Evolutionary conservation across 2,113 vertebrate species (phyloP).

Genomic region (Passer domesticus): DNA sequence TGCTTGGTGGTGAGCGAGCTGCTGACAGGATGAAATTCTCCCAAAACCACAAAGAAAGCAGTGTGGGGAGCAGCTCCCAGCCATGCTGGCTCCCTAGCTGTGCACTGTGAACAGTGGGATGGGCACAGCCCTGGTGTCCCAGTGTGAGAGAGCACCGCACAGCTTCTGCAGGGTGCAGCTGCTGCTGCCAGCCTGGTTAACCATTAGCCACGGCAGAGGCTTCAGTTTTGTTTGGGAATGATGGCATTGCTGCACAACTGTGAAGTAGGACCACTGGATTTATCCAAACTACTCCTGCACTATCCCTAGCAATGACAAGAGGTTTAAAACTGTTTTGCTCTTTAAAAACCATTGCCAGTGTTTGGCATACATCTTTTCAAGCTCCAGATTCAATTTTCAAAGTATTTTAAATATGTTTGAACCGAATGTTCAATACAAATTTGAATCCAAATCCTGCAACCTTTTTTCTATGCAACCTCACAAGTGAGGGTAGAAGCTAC

Average conservation of each 20-base stretch:
- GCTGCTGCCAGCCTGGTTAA: not conserved
- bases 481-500: not conserved
- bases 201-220: not conserved
- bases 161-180: not conserved
- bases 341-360: not conserved
- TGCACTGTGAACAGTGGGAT: rapidly evolving
- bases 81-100: rapidly evolving
- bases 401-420: not conserved
- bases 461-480: not conserved
- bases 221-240: not conserved
- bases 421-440: not conserved
- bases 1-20: not conserved
- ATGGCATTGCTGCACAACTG: rapidly evolving
- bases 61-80: not conserved
- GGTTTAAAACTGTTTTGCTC: not conserved
- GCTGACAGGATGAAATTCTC: not conserved
- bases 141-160: rapidly evolving
- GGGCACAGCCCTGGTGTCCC: not conserved
- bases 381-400: not conserved
- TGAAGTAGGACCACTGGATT: not conserved
- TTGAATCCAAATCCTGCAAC: not conserved
- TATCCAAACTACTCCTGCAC: not conserved
- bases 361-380: not conserved
- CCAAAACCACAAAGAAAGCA: not conserved
- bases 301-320: not conserved